Conservation (phyloP, 2,113 vertebrate genomes). For the Helogale parvula region DNA sequence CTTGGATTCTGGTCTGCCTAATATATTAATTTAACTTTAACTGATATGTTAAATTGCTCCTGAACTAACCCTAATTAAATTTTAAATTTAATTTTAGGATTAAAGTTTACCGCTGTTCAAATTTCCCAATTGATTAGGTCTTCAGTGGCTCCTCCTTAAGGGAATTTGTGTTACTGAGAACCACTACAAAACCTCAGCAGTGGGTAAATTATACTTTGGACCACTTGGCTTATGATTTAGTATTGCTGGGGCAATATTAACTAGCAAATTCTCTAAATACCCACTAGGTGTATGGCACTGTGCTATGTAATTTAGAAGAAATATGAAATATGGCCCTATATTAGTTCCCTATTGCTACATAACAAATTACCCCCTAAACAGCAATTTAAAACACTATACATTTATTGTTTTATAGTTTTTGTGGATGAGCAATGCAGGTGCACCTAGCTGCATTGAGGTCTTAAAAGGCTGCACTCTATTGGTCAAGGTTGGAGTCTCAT, state of each 20-base stretch:
- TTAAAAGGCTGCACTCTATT: background rate
- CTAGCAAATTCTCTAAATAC: background rate
- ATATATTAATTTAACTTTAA: background rate
- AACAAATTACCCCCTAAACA: background rate
- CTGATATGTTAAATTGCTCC: background rate
- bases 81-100: slow-evolving; percentile 24
- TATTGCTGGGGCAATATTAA: background rate
- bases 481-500: background rate
- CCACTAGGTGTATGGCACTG: background rate
- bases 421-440: background rate
- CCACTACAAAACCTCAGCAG: background rate
- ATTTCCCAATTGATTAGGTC: background rate
- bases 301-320: background rate
- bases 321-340: background rate
- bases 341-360: background rate
- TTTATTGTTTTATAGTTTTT: background rate
- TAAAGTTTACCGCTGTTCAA: background rate
- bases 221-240: background rate
- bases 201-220: background rate
- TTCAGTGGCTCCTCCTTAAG: background rate
- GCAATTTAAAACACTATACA: background rate
- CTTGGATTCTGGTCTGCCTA: background rate
- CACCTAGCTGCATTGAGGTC: background rate
- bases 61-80: slow-evolving; percentile 10
- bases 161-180: background rate